These are phyloP conservation scores for Phyllotis vaccarum DNA, from an alignment of 2,797 vertebrate genomes.

Conservation along the genomic window DNA sequence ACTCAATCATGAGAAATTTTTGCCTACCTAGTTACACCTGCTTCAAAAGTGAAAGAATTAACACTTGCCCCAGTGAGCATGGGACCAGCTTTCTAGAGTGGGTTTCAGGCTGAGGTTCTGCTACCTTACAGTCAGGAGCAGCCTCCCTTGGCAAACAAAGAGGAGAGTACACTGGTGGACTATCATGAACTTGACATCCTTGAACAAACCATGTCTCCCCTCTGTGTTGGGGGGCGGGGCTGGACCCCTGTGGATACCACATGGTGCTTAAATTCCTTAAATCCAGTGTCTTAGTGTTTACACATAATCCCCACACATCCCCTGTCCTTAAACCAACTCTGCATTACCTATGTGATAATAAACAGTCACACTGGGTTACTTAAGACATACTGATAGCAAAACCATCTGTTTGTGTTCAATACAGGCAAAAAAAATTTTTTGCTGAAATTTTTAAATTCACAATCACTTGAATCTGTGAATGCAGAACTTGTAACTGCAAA, in stretches of 20 bases:
- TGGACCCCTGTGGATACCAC: neutral
- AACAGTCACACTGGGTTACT: neutral
- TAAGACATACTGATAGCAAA: neutral
- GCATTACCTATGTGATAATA: neutral
- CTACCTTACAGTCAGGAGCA: neutral
- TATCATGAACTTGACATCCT: neutral
- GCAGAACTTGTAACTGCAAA: neutral
- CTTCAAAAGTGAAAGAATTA: conserved; percentile 21
- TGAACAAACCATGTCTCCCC: neutral
- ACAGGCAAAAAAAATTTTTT: neutral
- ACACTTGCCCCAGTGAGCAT: neutral
- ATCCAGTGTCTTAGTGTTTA: neutral
- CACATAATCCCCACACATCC: neutral
- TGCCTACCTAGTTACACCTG: conserved; percentile 57
- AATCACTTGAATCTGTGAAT: neutral
- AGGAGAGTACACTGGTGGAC: neutral
- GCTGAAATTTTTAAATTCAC: neutral
- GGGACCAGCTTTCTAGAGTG: neutral
- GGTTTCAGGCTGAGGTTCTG: neutral
- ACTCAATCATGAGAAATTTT: conserved; percentile 57
- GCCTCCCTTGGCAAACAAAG: neutral
- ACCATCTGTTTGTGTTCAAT: neutral
- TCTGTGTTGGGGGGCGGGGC: no score
- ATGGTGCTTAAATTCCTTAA: neutral
- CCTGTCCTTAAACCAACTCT: neutral